Evolutionary conservation across 2,113 vertebrate genomes (phyloP).

Genomic region (Trematomus loennbergii): DNA sequence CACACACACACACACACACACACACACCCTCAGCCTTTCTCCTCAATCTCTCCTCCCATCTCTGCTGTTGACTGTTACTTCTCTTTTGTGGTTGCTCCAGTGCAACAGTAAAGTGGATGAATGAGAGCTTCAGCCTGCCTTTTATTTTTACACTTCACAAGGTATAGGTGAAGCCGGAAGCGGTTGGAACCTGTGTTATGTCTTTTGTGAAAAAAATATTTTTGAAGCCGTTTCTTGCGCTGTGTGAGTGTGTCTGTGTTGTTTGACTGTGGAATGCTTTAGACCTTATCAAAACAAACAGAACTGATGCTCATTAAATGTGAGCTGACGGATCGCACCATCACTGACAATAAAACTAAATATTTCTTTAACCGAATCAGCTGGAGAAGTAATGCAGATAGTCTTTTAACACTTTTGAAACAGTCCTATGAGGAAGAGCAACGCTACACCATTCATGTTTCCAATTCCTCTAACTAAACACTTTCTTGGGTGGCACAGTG

Average conservation of each 20-base stretch:
- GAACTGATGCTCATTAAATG: constrained; percentile 30
- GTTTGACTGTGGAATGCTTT: constrained; percentile 14
- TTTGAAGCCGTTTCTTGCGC: neutral
- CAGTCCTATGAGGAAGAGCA: constrained; percentile 18
- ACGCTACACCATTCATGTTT: neutral
- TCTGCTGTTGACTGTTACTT: constrained; percentile 70
- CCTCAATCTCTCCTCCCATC: constrained; percentile 62
- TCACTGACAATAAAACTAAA: constrained; percentile 16
- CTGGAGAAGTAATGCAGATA: neutral
- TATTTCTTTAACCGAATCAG: constrained; percentile 26
- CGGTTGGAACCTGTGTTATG: constrained; percentile 48
- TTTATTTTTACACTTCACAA: constrained; percentile 60
- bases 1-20: constrained; percentile 1
- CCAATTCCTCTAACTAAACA: constrained; percentile 24
- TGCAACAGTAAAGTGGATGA: constrained; percentile 74
- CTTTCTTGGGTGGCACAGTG: constrained; percentile 33
- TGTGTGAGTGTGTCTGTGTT: constrained; percentile 5
- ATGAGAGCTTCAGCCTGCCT: constrained; percentile 51
- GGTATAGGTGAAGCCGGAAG: constrained; percentile 57
- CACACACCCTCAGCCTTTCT: constrained; percentile 21
- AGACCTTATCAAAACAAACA: constrained; percentile 26
- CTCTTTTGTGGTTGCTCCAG: constrained; percentile 69
- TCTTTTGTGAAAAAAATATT: constrained; percentile 38
- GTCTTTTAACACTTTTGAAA: constrained; percentile 19
- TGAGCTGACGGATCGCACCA: constrained; percentile 27